phyloP scores from a whole-genome alignment of 2,888 invertebrate species.

The Yponomeuta sedellus region DNA sequence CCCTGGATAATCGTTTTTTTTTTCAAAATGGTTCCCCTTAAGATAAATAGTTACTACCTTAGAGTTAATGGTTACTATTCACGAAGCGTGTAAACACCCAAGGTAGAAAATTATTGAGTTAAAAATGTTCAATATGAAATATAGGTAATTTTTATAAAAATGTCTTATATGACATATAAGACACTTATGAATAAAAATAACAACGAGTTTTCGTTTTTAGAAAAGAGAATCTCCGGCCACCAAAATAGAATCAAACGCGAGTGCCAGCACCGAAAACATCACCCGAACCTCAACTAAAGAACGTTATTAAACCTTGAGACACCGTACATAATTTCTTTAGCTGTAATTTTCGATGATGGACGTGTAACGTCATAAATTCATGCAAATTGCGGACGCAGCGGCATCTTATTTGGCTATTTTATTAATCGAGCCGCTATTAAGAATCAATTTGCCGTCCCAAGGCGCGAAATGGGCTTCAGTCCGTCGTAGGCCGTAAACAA shows the following conservation, averaged over 20 bases:
- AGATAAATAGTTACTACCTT: no score
- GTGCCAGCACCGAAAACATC: not conserved
- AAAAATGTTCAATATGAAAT: no score
- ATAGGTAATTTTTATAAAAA: no score
- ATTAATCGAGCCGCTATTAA: conserved; percentile 59
- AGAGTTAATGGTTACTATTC: no score
- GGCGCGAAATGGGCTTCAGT: conserved; percentile 30
- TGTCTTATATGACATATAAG: no score
- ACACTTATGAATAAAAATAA: no score
- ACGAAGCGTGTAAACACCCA: no score
- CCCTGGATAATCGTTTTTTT: no score
- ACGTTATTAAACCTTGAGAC: conserved; percentile 12
- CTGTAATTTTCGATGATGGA: conserved; percentile 25
- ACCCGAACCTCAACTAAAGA: not conserved
- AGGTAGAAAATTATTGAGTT: no score
- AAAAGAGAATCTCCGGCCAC: no score
- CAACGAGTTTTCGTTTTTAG: no score
- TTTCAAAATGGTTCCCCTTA: no score
- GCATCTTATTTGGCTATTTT: conserved; percentile 49
- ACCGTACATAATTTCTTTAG: conserved; percentile 19
- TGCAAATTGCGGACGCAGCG: conserved; percentile 46
- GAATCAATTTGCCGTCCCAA: conserved; percentile 57
- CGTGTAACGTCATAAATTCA: conserved; percentile 43
- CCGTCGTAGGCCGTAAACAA: conserved; percentile 32
- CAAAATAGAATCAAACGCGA: not conserved